Evolutionary conservation across 2,888 invertebrate species (phyloP).

Genomic region (Latheticus oryzae): DNA sequence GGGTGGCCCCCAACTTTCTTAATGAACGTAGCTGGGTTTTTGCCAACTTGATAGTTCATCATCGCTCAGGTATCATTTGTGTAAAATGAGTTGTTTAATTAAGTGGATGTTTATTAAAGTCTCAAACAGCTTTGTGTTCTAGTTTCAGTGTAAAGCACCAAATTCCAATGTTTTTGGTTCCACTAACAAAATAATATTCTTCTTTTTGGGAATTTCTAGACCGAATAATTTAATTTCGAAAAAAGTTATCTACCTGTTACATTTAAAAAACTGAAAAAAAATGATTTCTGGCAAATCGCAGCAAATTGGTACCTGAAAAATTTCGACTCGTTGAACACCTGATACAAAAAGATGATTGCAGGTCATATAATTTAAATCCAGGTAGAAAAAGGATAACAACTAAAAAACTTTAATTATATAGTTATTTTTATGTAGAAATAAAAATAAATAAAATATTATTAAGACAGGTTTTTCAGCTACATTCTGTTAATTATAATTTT

Average conservation of each 20-base stretch:
- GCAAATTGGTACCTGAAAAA: constrained; percentile 8
- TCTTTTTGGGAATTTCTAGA: no score
- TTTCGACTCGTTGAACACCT: constrained; percentile 16
- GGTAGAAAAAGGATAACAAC: neutral
- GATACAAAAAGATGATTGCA: constrained; percentile 10
- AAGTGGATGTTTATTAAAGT: constrained; percentile 18
- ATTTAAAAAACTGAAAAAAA: no score
- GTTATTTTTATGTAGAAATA: no score
- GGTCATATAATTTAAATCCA: constrained; percentile 4
- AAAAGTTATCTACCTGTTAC: constrained; percentile 4
- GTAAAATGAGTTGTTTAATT: constrained; percentile 33
- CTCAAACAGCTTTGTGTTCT: neutral
- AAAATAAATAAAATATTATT: no score
- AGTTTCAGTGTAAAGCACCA: no score
- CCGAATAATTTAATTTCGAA: constrained; percentile 6
- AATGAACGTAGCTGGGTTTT: constrained; percentile 32
- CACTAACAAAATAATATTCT: no score
- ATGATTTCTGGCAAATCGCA: constrained; percentile 10
- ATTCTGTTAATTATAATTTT: no score
- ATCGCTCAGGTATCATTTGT: constrained; percentile 33
- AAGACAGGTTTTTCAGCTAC: constrained; percentile 2
- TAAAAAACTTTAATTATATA: neutral
- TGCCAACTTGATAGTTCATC: constrained; percentile 30
- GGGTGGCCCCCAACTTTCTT: constrained; percentile 31
- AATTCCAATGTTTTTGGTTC: no score